Conservation (phyloP, 64 coral and sea anemone species). For the Acropora tenuis region DNA sequence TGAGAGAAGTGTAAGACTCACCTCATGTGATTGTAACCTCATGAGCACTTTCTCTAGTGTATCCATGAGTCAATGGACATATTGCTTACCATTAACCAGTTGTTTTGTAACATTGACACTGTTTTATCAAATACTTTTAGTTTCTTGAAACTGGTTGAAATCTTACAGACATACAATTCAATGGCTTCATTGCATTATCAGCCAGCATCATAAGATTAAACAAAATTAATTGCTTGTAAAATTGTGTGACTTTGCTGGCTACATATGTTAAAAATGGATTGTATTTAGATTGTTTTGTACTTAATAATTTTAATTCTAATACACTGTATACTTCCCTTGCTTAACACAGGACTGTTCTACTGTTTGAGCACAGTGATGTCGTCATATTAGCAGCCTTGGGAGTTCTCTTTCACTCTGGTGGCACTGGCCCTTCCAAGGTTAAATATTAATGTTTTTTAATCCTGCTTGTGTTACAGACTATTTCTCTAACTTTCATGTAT, state of each 20-base stretch:
- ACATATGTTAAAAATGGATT: not conserved
- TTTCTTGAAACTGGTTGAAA: no score
- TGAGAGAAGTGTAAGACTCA: no score
- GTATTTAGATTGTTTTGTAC: not conserved
- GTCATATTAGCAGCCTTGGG: slow-evolving; percentile 86
- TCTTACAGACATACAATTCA: no score
- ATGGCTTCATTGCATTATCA: no score
- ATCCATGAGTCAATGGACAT: no score
- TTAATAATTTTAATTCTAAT: not conserved
- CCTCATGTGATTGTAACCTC: no score
- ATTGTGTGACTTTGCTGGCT: no score
- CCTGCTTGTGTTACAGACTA: not conserved
- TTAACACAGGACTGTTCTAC: slow-evolving; percentile 79
- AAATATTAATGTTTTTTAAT: not conserved
- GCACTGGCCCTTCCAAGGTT: slow-evolving; percentile 88
- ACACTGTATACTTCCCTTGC: not conserved
- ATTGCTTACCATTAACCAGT: no score
- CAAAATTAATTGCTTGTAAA: not conserved
- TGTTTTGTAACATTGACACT: no score
- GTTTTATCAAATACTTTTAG: no score
- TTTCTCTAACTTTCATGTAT: no score
- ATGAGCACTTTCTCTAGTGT: no score
- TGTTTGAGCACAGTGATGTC: slow-evolving; percentile 92
- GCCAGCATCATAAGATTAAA: not conserved
- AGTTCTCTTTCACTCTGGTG: slow-evolving; percentile 88